Evolutionary conservation across 2,797 vertebrate species (phyloP), one percentile per base, ranked within the genome.

Genomic region (Yasuhikotakia modesta): DNA sequence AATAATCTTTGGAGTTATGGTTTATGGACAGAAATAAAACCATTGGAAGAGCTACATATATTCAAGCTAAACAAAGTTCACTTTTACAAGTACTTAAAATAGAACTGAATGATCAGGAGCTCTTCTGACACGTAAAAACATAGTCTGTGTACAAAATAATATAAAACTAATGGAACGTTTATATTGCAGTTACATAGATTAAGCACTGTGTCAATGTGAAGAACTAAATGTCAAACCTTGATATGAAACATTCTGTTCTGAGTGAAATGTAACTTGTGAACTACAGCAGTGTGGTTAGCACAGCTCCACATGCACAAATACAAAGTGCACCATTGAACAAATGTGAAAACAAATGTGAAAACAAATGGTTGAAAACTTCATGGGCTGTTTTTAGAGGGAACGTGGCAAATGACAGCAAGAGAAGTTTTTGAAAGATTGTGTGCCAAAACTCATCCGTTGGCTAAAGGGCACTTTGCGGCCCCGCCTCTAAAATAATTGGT

Each of bases 1-100:
- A 73, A 39, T 46, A 66, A 73, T 80, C 75, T 84, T 85, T 85
- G 83, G 83, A 82, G 64, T 74, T 68, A 60, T 68, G 77, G 58
- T 78, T 80, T 69, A 45, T 64, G 68, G 48, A 75, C 16, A 6
- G 1, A 70, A 82, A 77, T 43, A 66, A 76, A 82, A 76, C n/a
- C 30, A 65, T 16, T 52, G 63, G 6, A n/a, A 78, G 67, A 81
- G 79, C 81, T 85, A 85, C 81, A 76, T 80, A 73, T 80, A 81
- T 70, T 61, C 76, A 61, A 69, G 24, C 76, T 76, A 64, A 82
- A 72, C 2, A 85, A 85, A 79, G 83, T 66, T 39, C 83, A 85
- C 81, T 78, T 81, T 70, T 69, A 22, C 52, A 78, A 75, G 75
- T 70, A 71, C 45, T 65, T 57, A 50, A 21, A 78, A 24, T 71